Percentiles rank a stretch among this genome's conserved stretches.
Evolutionary conservation across 2,113 vertebrate genomes (phyloP).

Genomic region (Tychaedon coryphoeus): DNA sequence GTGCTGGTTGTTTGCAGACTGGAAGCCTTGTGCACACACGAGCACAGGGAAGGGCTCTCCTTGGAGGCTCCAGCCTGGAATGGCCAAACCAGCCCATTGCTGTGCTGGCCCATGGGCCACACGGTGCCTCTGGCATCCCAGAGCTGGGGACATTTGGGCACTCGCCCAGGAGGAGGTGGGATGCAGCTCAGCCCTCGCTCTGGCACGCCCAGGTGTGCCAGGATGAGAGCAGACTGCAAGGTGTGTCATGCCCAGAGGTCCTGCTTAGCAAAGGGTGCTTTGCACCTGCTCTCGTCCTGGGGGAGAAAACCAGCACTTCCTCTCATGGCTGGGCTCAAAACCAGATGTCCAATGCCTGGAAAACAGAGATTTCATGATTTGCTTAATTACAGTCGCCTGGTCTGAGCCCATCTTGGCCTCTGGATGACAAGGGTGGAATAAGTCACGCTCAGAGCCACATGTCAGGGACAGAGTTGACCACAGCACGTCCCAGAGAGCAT

Average conservation of each 20-base stretch:
- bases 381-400: background rate
- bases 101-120: fast-evolving
- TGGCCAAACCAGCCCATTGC: fast-evolving
- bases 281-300: background rate
- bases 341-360: background rate
- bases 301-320: background rate
- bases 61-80: background rate
- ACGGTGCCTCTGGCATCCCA: fast-evolving
- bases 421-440: background rate
- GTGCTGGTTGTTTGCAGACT: background rate
- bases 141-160: fast-evolving
- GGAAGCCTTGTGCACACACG: background rate
- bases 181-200: background rate
- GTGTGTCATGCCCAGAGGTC: background rate
- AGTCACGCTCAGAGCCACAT: background rate
- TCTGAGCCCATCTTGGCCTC: background rate
- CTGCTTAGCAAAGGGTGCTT: background rate
- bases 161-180: background rate
- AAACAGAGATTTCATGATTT: background rate
- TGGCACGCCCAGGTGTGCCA: background rate
- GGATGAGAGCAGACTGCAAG: fast-evolving
- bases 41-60: background rate
- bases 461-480: background rate
- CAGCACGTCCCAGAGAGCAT: background rate
- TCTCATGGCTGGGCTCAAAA: background rate